Percentiles rank a stretch among this genome's conserved stretches.
Conservation (phyloP, 2,797 vertebrate species). For the Smutsia temminckii region DNA sequence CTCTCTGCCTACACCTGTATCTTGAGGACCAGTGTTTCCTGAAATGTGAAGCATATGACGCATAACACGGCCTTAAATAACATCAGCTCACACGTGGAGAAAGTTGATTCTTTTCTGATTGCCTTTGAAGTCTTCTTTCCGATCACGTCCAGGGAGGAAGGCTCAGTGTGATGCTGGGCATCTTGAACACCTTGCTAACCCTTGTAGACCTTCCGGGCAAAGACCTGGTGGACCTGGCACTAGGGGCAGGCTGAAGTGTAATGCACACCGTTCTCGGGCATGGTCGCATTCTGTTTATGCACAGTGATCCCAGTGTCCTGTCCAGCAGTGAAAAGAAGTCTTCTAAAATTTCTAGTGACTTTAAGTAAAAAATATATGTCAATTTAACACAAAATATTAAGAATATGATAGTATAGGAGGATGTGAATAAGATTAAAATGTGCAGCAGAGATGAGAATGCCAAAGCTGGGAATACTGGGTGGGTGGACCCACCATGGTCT, state of each 20-base stretch:
- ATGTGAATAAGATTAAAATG: neutral
- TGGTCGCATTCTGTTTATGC: neutral
- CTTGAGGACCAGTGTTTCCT: neutral
- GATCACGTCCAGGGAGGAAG: neutral
- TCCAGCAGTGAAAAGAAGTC: neutral
- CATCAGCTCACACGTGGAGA: neutral
- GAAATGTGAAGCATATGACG: neutral
- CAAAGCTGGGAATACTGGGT: neutral
- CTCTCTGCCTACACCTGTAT: neutral
- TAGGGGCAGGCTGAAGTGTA: neutral
- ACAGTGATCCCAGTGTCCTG: neutral
- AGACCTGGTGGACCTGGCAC: neutral
- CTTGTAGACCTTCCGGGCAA: neutral
- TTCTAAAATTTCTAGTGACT: neutral
- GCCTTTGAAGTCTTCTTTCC: neutral
- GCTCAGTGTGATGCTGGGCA: neutral
- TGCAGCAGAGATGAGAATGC: neutral
- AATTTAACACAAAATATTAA: neutral
- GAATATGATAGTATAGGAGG: neutral
- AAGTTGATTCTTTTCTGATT: neutral
- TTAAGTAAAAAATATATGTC: neutral
- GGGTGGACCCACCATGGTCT: rapidly evolving
- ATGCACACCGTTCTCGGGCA: neutral
- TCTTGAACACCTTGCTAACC: neutral
- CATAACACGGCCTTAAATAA: neutral